Evolutionary conservation across 2,888 invertebrate genomes (phyloP).

Genomic region (Diarsia dahlii): DNA sequence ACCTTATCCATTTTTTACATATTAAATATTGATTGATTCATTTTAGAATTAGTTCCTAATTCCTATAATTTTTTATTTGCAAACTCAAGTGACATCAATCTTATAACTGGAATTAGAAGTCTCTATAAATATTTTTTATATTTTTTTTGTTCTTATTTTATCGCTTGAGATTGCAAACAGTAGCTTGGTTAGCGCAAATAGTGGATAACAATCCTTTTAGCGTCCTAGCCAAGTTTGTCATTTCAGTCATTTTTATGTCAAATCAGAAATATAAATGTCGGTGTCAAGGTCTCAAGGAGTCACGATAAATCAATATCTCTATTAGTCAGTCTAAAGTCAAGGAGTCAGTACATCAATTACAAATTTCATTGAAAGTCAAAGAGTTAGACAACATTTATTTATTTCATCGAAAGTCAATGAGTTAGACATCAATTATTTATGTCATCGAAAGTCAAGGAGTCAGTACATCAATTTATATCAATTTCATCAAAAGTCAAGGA

Average conservation of each 20-base stretch:
- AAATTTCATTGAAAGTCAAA: too few relatives aligned
- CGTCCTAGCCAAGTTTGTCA: slow-evolving; percentile 14
- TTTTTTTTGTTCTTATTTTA: background rate
- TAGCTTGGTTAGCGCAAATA: slow-evolving; percentile 24
- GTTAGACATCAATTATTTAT: too few relatives aligned
- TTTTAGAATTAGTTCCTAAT: background rate
- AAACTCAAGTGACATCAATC: slow-evolving; percentile 14
- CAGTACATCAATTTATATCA: too few relatives aligned
- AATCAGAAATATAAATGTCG: background rate
- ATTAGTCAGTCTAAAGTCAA: too few relatives aligned
- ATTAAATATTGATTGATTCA: slow-evolving; percentile 11
- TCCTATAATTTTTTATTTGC: slow-evolving; percentile 5
- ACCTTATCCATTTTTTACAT: background rate
- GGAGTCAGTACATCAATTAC: too few relatives aligned
- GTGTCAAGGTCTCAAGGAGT: background rate
- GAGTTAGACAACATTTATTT: too few relatives aligned
- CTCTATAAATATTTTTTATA: background rate
- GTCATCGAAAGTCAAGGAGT: too few relatives aligned
- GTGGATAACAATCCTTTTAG: slow-evolving; percentile 5
- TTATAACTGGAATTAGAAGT: background rate
- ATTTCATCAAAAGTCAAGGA: too few relatives aligned
- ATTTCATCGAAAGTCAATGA: background rate
- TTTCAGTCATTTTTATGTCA: background rate
- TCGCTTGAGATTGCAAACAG: slow-evolving; percentile 33
- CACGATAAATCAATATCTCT: too few relatives aligned